These are phyloP conservation scores for Hedychridium roseum DNA, from an alignment of 2,888 invertebrate species.

Conservation along the genomic window DNA sequence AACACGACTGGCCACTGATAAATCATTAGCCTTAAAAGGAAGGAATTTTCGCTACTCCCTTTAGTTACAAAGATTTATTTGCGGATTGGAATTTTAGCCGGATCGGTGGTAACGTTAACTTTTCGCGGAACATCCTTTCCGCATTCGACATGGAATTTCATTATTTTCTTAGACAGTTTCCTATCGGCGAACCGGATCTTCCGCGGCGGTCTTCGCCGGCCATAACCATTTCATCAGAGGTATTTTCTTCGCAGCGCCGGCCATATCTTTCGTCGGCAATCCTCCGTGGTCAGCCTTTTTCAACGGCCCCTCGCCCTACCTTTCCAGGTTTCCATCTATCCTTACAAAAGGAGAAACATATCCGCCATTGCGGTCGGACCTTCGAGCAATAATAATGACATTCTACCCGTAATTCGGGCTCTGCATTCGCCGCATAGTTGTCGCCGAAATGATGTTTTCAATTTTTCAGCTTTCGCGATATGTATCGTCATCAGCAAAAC, in stretches of 20 bases:
- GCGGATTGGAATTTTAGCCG: neutral
- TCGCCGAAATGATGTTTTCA: no score
- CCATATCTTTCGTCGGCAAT: neutral
- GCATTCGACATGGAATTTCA: conserved; percentile 1
- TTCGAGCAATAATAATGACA: no score
- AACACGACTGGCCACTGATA: no score
- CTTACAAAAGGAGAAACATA: no score
- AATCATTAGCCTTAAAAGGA: no score
- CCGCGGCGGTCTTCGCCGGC: neutral
- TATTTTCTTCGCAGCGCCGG: neutral
- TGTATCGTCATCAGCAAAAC: no score
- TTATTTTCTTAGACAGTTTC: neutral
- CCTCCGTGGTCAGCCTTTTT: neutral
- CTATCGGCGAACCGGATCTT: neutral
- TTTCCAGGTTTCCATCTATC: no score
- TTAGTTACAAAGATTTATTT: neutral
- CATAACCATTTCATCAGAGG: neutral
- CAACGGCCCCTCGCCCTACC: no score
- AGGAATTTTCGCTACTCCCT: neutral
- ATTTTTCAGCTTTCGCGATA: no score
- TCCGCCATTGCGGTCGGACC: no score
- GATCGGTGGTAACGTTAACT: neutral
- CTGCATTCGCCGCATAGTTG: no score
- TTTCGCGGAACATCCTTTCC: neutral
- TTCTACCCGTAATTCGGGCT: no score